phyloP scores from a whole-genome alignment of 1,140 invertebrate genomes.

The Drosophila guanche region DNA sequence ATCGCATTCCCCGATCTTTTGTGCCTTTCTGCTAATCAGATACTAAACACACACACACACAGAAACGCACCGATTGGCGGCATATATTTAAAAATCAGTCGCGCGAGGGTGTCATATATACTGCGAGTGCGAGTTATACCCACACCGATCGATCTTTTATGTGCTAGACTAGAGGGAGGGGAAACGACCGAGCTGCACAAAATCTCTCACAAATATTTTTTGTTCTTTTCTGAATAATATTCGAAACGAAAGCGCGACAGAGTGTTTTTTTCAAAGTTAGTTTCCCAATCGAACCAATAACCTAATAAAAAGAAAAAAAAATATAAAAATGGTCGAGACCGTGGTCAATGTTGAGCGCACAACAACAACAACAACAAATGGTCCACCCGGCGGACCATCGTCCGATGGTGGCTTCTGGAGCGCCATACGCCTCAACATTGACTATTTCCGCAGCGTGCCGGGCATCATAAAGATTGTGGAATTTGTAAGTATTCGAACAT shows the following conservation, averaged over 20 bases:
- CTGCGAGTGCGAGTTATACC: no score
- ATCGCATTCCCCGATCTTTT: constrained; percentile 16
- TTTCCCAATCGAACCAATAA: constrained; percentile 24
- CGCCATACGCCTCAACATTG: constrained; percentile 85
- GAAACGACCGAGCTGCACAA: no score
- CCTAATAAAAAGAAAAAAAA: constrained; percentile 24
- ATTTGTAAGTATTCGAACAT: constrained; percentile 84
- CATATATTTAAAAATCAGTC: constrained; percentile 40
- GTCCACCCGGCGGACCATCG: constrained; percentile 84
- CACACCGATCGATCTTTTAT: no score
- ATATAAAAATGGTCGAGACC: constrained; percentile 87
- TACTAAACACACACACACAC: constrained; percentile 21
- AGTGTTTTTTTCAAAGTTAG: constrained; percentile 72
- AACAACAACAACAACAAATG: constrained; percentile 85
- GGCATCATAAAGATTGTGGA: constrained; percentile 86
- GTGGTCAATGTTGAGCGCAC: constrained; percentile 87
- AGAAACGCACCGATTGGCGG: background rate
- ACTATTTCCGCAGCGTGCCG: constrained; percentile 86
- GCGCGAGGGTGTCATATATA: constrained; percentile 58
- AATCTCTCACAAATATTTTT: constrained; percentile 50
- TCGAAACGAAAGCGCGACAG: constrained; percentile 44
- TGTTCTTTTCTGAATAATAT: constrained; percentile 2
- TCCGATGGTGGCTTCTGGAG: constrained; percentile 84
- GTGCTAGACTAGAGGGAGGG: no score
- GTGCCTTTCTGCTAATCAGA: constrained; percentile 3